Evolutionary conservation across 2,797 vertebrate genomes (phyloP), one percentile per base, ranked within the genome.

Genomic region (Alcedo atthis): DNA sequence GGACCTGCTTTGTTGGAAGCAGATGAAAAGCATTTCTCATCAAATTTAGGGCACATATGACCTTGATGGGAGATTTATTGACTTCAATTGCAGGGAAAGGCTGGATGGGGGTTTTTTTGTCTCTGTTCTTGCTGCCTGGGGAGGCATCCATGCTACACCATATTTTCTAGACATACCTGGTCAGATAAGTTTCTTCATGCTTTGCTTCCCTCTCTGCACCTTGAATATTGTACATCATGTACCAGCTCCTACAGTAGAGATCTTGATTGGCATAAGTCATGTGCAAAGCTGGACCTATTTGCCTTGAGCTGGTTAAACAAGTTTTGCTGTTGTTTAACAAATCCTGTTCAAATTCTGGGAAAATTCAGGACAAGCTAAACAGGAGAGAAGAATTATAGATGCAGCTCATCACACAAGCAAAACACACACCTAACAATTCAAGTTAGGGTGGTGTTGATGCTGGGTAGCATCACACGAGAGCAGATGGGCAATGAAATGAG

Each of bases 341-440:
- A 91, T 84, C 6, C 33, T 37, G 25, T 62, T 61, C 25, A 53
- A 82, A 61, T 85, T 80, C 64, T 61, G 20, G 9, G 54, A 87
- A 77, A 89, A 89, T 67, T 57, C 49, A 68, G 58, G 32, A 48
- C 32, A 77, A 92, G 11, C 15, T 91, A 68, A 84, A 78, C 61
- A 78, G 69, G n/a, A 74, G n/a, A 85, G 10, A 77, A 9, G 15
- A 0, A 1, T 61, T 67, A 80, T 16, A 85, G 63, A 37, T 49
- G 57, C 68, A 74, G n/a, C 15, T 91, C 33, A n/a, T 85, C 48
- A 57, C 24, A 74, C 12, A 91, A 77, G 82, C 42, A 76, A 32
- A 26, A 32, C 14, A 53, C 0, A 0, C 21, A 45, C 12, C 16
- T 45, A 89, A 75, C 16, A 71, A 33, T 32, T 83, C 37, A 15